Conservation (phyloP, 2,797 vertebrate genomes). For the Myotis daubentonii region DNA sequence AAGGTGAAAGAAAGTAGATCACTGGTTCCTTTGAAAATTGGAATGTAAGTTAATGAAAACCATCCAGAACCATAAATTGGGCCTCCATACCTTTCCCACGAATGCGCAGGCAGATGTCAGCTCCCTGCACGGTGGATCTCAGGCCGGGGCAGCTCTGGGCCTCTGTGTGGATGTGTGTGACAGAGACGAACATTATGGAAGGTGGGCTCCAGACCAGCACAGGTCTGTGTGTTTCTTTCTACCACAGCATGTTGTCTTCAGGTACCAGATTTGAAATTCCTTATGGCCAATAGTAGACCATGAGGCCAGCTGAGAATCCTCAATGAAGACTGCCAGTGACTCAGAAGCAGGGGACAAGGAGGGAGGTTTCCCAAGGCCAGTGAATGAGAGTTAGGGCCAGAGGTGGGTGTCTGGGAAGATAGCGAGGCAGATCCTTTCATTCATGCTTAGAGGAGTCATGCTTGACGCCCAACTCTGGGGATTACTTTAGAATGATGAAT, state of each 20-base stretch:
- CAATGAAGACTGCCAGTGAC: background rate
- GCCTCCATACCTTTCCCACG: background rate
- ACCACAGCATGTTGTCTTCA: background rate
- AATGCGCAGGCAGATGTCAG: background rate
- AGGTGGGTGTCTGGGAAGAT: background rate
- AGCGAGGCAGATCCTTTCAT: background rate
- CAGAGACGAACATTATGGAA: background rate
- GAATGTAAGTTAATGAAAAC: background rate
- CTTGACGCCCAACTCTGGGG: background rate
- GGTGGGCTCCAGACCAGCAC: background rate
- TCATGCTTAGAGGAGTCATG: background rate
- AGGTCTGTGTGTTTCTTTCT: background rate
- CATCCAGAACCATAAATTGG: background rate
- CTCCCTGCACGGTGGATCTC: fast-evolving
- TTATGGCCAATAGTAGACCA: background rate
- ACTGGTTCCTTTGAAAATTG: background rate
- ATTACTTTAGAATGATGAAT: background rate
- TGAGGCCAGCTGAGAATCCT: background rate
- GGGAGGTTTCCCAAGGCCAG: background rate
- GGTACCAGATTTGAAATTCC: background rate
- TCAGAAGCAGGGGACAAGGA: background rate
- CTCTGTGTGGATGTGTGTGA: background rate
- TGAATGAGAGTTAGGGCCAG: background rate
- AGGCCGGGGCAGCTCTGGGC: background rate
- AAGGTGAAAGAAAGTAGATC: background rate